Base-by-base conservation (phyloP, 2,797 vertebrate species). In the Chromis chromis region DNA sequence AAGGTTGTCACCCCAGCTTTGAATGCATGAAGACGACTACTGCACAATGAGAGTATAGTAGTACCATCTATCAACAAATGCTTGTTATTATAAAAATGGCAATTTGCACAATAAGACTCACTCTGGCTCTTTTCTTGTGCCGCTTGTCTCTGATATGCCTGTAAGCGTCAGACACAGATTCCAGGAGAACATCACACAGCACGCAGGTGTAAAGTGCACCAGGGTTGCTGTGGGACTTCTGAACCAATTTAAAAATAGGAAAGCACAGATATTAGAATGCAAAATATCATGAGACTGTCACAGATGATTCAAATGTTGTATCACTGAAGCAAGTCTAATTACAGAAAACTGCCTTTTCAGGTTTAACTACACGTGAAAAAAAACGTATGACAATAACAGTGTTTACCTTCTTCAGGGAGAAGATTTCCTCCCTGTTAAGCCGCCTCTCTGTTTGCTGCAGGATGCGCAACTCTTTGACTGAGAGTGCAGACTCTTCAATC, bases 121-220 rank as follows among this genome's bases (percentile, higher is more conserved):
- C 97, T 95, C 93, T 96, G 19, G 95, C 87, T 83, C 78, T 96
- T 85, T 94, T 97, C 90, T 96, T 97, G 88, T 99, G 97, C 66
- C 96, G 95, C 83, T 96, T 97, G 77, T 99, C 97, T 93, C 95
- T 95, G 81, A 96, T 94, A 82, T 99, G 97, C 77, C 93, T 96
- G 92, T 96, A 93, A 60, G 95, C 96, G 61, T 95, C 95, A 27
- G 94, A 80, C 88, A 98, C 78, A 0, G 97, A 96, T 14, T 97
- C 96, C 85, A 98, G 93, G 78, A 96, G 89, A 86, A 95, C 70
- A 58, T 96, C 96, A 91, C 97, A 98, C 63, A 98, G 92, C 70
- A 76, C 90, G 70, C 97, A 98, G 78, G 84, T 92, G 56, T 97
- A 98, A 74, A 95, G 91, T 60, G 96, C 95, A 82, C 87, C 89